phyloP scores from a whole-genome alignment of 2,888 invertebrate species.

The Sminthurinus aureus region DNA sequence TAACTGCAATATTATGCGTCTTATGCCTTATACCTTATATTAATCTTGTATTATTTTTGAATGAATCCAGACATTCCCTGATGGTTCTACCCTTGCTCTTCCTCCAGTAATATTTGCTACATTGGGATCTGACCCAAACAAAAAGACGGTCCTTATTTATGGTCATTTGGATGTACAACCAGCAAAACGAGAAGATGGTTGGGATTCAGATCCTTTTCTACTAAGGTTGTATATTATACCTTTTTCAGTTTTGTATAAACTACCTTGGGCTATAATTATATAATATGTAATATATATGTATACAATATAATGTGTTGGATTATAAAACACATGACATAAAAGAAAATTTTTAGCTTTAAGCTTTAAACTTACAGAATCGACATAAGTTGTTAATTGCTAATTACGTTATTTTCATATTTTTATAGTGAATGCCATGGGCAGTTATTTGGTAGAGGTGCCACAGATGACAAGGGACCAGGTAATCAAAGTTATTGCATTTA shows the following conservation, averaged over 20 bases:
- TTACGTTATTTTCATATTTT: no score
- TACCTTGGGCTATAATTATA: no score
- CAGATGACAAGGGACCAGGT: slow-evolving; percentile 91
- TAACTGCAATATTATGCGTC: no score
- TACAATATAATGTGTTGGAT: no score
- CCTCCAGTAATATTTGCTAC: slow-evolving; percentile 86
- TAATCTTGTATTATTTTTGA: background rate
- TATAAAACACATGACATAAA: no score
- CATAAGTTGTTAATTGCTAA: no score
- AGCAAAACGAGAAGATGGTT: slow-evolving; percentile 85
- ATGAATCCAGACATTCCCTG: slow-evolving; percentile 67
- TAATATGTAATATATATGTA: no score
- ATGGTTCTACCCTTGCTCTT: slow-evolving; percentile 76
- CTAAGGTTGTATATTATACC: no score
- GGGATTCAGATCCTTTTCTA: slow-evolving; percentile 91
- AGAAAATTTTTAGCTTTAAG: no score
- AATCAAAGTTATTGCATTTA: no score
- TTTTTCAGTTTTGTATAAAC: no score
- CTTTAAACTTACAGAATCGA: no score
- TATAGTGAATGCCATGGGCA: slow-evolving; percentile 90
- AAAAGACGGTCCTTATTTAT: slow-evolving; percentile 93
- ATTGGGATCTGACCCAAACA: slow-evolving; percentile 80
- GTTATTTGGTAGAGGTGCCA: slow-evolving; percentile 88
- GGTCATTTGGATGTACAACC: slow-evolving; percentile 99
- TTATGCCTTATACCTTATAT: slow-evolving; percentile 5